These are phyloP conservation scores for Pocillopora meandrina DNA, from an alignment of 92 coral and sea anemone species.

Conservation along the genomic window DNA sequence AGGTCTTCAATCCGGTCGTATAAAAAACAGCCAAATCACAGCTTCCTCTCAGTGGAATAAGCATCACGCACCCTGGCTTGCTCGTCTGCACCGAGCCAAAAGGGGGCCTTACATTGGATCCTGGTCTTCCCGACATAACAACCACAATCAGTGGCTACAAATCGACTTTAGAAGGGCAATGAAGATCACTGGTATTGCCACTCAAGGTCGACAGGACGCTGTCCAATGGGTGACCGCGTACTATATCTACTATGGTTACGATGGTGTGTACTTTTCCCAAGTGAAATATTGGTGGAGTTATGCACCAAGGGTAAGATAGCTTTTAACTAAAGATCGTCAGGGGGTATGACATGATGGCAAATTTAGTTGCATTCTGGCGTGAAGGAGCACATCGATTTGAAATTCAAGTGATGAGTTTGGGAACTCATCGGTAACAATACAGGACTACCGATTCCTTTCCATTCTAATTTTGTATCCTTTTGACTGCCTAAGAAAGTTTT, in stretches of 20 bases:
- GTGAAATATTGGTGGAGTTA: conserved; percentile 38
- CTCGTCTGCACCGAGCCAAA: conserved; percentile 67
- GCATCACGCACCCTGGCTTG: conserved; percentile 70
- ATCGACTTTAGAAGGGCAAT: conserved; percentile 69
- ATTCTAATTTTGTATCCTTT: too few species aligned
- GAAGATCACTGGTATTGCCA: conserved; percentile 73
- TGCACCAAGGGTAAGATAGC: conserved; percentile 18
- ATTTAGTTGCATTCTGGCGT: too few species aligned
- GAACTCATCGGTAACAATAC: too few species aligned
- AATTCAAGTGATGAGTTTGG: too few species aligned
- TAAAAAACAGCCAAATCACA: conserved; percentile 60
- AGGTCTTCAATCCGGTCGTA: conserved; percentile 60
- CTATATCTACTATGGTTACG: conserved; percentile 58
- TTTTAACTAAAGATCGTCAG: too few species aligned
- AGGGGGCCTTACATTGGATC: conserved; percentile 64
- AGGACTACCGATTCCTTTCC: too few species aligned
- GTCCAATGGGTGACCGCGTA: conserved; percentile 69
- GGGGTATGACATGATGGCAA: too few species aligned
- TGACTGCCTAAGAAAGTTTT: too few species aligned
- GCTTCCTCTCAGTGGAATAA: conserved; percentile 63
- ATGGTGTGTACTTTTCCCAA: conserved; percentile 55
- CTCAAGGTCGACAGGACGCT: conserved; percentile 70
- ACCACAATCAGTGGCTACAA: conserved; percentile 78
- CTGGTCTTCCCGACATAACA: conserved; percentile 70
- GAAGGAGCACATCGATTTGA: too few species aligned